A percentile compares a stretch with the other conserved stretches of the same genome.
These are phyloP conservation scores for Laterallus jamaicensis DNA, from an alignment of 2,113 vertebrate genomes.

Conservation along the genomic window DNA sequence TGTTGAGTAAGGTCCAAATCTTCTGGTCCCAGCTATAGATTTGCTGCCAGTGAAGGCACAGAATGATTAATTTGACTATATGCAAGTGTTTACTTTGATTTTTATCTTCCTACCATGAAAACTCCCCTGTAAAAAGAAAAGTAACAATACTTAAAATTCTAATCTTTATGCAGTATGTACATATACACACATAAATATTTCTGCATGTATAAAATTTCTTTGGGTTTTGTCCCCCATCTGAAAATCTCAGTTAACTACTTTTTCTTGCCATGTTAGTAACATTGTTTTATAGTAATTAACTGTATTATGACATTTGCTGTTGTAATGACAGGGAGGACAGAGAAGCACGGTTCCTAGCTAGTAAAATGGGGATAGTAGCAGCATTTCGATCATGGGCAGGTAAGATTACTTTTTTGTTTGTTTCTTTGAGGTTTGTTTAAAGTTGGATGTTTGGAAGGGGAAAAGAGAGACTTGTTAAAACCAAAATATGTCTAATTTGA, in stretches of 20 bases:
- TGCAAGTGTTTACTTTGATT: background rate
- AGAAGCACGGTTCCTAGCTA: conserved; percentile 94
- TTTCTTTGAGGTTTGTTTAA: background rate
- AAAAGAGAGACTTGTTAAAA: background rate
- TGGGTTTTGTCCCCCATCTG: background rate
- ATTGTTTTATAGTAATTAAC: background rate
- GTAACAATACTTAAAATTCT: background rate
- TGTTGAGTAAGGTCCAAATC: background rate
- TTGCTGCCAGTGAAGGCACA: background rate
- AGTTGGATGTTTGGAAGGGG: background rate
- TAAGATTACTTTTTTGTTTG: conserved; percentile 60
- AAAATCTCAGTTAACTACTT: background rate
- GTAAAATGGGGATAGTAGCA: conserved; percentile 97
- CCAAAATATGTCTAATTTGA: background rate
- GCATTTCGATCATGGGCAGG: conserved; percentile 98
- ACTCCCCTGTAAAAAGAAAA: background rate
- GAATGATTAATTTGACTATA: background rate
- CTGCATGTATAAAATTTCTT: background rate
- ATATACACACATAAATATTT: background rate
- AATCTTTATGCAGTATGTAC: too few relatives aligned
- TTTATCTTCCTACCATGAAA: background rate
- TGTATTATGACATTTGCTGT: background rate
- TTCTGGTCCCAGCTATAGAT: background rate
- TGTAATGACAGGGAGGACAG: conserved; percentile 87
- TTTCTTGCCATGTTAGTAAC: background rate